Conservation (phyloP, 2,888 invertebrate species). For the Rhaphigaster nebulosa region DNA sequence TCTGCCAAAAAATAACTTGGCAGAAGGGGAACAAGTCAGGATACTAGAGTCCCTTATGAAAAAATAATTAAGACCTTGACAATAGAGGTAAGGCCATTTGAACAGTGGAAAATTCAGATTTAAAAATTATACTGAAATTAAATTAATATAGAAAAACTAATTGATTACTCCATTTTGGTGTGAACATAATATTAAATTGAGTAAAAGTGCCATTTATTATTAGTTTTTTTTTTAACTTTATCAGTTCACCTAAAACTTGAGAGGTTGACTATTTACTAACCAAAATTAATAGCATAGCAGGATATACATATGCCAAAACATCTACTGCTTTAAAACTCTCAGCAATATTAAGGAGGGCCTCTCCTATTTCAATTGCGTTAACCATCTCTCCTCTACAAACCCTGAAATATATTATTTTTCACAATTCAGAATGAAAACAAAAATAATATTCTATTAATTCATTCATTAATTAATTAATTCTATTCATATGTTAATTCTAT, state of each 20-base stretch:
- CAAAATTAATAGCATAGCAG: slow-evolving; percentile 15
- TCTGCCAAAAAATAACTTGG: too few species aligned
- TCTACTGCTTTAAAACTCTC: slow-evolving; percentile 44
- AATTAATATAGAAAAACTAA: too few species aligned
- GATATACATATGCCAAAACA: slow-evolving; percentile 31
- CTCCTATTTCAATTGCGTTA: slow-evolving; percentile 17
- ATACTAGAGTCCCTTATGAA: too few species aligned
- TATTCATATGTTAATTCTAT: background rate
- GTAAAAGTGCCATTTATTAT: background rate
- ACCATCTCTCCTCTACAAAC: slow-evolving; percentile 42
- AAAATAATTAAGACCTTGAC: too few species aligned
- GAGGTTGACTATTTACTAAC: background rate
- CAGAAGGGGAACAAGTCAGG: too few species aligned
- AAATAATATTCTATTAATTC: too few species aligned
- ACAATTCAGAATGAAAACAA: background rate
- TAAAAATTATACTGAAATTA: too few species aligned
- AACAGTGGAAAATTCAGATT: too few species aligned
- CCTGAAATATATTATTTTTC: slow-evolving; percentile 19
- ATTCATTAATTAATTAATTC: too few species aligned
- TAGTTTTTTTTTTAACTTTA: background rate
- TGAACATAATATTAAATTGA: background rate
- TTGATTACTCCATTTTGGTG: too few species aligned
- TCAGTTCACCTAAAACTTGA: background rate
- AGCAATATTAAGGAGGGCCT: slow-evolving; percentile 25
- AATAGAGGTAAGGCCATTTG: too few species aligned